A percentile compares a stretch with the other conserved stretches of the same genome.
These are phyloP conservation scores for Polydrusus cervinus DNA, from an alignment of 2,888 invertebrate species.

Conservation along the genomic window DNA sequence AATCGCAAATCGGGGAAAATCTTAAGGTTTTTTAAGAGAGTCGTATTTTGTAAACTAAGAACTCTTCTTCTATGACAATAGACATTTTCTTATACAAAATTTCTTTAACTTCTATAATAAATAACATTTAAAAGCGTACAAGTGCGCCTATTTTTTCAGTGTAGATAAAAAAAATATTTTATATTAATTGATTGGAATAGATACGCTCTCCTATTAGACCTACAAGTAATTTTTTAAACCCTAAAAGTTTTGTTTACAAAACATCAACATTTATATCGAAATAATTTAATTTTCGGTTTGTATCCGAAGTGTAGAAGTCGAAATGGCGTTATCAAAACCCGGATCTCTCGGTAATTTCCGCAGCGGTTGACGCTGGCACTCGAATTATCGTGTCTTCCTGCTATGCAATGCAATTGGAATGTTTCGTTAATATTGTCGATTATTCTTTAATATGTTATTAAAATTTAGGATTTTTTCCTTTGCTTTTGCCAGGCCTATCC, in stretches of 20 bases:
- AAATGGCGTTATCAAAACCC: conserved; percentile 34
- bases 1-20: too few relatives aligned
- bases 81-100: too few relatives aligned
- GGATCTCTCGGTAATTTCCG: conserved; percentile 47
- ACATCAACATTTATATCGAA: not conserved
- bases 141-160: too few relatives aligned
- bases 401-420: conserved; percentile 6
- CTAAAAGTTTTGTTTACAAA: not conserved
- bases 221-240: not conserved
- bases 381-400: conserved; percentile 36
- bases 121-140: too few relatives aligned
- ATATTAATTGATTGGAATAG: too few relatives aligned
- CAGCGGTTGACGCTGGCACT: conserved; percentile 30
- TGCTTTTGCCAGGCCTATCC: not conserved
- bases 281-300: conserved; percentile 31
- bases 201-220: too few relatives aligned
- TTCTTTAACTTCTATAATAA: too few relatives aligned
- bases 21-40: too few relatives aligned
- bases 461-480: not conserved
- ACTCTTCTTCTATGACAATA: too few relatives aligned
- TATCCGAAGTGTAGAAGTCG: conserved; percentile 41
- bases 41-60: too few relatives aligned
- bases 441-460: not conserved
- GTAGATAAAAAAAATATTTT: too few relatives aligned
- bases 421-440: not conserved